Percentiles rank a stretch among this genome's conserved stretches.
Conservation (phyloP, 2,113 vertebrate species). For the Struthidea cinerea region DNA sequence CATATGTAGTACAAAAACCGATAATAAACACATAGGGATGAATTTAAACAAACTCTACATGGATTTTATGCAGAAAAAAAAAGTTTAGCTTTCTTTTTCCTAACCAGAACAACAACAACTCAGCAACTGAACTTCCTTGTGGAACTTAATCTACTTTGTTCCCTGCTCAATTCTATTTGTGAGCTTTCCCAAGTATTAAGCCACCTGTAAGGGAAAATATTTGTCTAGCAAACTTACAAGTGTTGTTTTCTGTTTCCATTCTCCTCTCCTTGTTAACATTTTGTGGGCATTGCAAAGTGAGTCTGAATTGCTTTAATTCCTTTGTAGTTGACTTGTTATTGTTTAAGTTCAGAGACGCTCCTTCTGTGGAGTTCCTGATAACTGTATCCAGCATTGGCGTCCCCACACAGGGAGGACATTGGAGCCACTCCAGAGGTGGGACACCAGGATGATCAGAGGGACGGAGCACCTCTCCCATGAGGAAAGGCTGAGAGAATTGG, state of each 20-base stretch:
- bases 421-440: not conserved
- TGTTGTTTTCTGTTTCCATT: not conserved
- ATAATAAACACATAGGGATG: not conserved
- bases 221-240: not conserved
- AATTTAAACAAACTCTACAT: not conserved
- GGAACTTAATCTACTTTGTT: not conserved
- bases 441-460: not conserved
- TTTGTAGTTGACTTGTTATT: not conserved
- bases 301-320: not conserved
- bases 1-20: fast-evolving
- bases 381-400: fast-evolving
- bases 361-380: not conserved
- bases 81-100: fast-evolving
- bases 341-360: not conserved
- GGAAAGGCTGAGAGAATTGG: not conserved
- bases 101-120: not conserved
- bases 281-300: not conserved
- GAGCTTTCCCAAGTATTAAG: not conserved
- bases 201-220: not conserved
- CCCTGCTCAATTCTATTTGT: not conserved
- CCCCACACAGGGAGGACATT: too few species aligned
- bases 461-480: not conserved
- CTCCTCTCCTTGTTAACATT: not conserved
- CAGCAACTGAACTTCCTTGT: not conserved
- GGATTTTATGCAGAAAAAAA: not conserved